phyloP scores from a whole-genome alignment of 1,140 invertebrate species.

The Trichonephila clavata region DNA sequence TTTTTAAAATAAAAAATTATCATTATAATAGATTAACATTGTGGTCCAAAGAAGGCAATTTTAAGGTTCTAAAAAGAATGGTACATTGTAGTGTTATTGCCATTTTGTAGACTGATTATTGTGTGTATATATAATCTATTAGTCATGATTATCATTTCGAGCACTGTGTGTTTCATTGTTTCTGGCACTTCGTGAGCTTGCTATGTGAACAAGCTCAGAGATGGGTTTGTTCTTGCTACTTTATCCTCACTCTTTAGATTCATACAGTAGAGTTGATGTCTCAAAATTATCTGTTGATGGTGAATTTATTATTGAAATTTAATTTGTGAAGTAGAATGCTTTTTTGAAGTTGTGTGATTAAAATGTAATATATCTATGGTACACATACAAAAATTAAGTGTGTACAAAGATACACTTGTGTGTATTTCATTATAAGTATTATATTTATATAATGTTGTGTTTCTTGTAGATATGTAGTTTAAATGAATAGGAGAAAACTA shows the following conservation, averaged over 20 bases:
- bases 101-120: conserved; percentile 33
- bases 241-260: conserved; percentile 11
- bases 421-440: conserved; percentile 9
- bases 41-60: conserved; percentile 64
- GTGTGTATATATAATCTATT: conserved; percentile 46
- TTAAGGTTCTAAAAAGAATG: conserved; percentile 8
- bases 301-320: conserved; percentile 7
- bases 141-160: conserved; percentile 18
- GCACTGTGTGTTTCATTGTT: conserved; percentile 34
- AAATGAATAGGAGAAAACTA: neutral
- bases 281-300: neutral
- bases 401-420: conserved; percentile 3
- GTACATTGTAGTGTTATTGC: neutral
- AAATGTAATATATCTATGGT: conserved; percentile 3
- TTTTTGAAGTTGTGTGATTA: neutral
- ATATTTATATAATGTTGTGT: neutral
- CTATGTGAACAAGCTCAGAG: neutral
- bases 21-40: conserved; percentile 15
- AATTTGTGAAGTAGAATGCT: conserved; percentile 2
- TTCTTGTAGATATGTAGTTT: conserved; percentile 29
- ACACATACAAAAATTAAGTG: neutral
- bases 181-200: conserved; percentile 34
- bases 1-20: neutral
- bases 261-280: neutral
- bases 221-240: neutral